A percentile compares a stretch with the other conserved stretches of the same genome.
Conservation (phyloP, 2,797 vertebrate species). For the Leucoraja ocellata region DNA sequence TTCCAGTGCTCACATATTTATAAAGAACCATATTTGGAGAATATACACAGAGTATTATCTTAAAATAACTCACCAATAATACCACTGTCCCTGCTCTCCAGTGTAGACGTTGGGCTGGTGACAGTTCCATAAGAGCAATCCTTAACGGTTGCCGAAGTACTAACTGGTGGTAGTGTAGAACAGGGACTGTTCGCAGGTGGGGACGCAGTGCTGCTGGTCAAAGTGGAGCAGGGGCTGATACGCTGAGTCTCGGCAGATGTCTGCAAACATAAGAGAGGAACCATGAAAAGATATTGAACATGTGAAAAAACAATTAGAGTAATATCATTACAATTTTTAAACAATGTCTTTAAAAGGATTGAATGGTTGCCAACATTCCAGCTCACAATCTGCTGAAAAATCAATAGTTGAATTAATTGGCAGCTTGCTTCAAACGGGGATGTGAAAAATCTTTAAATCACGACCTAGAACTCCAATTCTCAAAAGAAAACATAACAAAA, state of each 20-base stretch:
- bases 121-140: slow-evolving; percentile 80
- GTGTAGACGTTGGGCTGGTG: slow-evolving; percentile 90
- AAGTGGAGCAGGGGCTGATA: slow-evolving; percentile 92
- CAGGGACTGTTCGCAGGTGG: slow-evolving; percentile 92
- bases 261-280: slow-evolving; percentile 50
- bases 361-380: not conserved
- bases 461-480: not conserved
- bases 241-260: slow-evolving; percentile 75
- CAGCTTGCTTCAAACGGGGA: not conserved
- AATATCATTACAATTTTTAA: not conserved
- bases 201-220: slow-evolving; percentile 96
- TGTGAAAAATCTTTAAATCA: not conserved
- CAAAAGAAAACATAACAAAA: not conserved
- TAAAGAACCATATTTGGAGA: not conserved
- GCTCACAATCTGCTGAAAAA: not conserved
- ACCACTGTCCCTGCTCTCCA: slow-evolving; percentile 95
- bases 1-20: not conserved
- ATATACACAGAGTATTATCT: not conserved
- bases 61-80: slow-evolving; percentile 78
- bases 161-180: slow-evolving; percentile 80
- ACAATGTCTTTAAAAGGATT: not conserved
- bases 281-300: not conserved
- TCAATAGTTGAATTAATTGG: not conserved
- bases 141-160: slow-evolving; percentile 65
- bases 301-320: not conserved